These are phyloP conservation scores for Marmota monax DNA, from an alignment of 2,113 vertebrate genomes.

Conservation along the genomic window DNA sequence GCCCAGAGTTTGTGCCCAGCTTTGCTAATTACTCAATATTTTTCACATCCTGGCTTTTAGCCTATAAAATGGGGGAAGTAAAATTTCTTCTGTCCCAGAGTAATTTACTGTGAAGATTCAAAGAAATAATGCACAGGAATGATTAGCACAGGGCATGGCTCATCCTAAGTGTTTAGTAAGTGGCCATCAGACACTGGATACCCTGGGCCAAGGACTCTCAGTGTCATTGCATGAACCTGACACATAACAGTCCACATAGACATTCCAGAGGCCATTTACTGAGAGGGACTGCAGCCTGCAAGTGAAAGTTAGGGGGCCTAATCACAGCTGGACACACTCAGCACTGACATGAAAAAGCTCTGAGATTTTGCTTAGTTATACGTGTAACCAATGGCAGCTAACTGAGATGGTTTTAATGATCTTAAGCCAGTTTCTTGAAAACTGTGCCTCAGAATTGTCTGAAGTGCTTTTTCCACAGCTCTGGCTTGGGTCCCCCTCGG, in stretches of 20 bases:
- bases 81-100: background rate
- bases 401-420: background rate
- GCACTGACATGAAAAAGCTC: background rate
- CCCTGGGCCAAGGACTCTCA: background rate
- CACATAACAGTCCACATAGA: fast-evolving
- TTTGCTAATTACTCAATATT: too few species aligned
- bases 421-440: background rate
- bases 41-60: slow-evolving; percentile 10
- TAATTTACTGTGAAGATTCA: background rate
- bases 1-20: background rate
- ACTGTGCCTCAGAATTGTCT: background rate
- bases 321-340: background rate
- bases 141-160: background rate
- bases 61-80: background rate
- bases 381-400: background rate
- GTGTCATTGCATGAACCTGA: too few species aligned
- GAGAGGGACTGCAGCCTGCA: background rate
- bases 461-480: background rate
- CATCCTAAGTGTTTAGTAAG: background rate
- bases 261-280: too few species aligned
- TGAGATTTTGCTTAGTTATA: background rate
- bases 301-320: background rate
- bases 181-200: background rate
- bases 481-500: background rate
- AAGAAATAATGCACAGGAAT: background rate